A percentile compares a stretch with the other conserved stretches of the same genome.
Conservation (phyloP, 2,888 invertebrate genomes). For the Choreutis nemorana region DNA sequence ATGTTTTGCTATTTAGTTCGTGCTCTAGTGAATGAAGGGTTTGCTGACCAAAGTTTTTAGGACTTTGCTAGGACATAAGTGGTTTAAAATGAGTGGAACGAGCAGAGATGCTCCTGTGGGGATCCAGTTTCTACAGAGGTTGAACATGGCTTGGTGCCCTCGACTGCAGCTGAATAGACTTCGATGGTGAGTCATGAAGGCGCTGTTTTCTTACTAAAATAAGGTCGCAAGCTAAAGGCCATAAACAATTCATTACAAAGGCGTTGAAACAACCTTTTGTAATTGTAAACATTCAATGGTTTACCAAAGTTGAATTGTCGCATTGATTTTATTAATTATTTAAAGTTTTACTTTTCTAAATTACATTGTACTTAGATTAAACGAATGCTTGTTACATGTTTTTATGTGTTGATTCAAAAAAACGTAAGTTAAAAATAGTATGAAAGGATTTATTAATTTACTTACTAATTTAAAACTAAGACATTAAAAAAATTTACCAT, state of each 20-base stretch:
- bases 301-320: background rate
- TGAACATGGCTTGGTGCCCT: conserved; percentile 64
- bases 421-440: too few species aligned
- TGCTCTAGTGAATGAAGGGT: conserved; percentile 23
- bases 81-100: conserved; percentile 61
- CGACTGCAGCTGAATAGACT: conserved; percentile 70
- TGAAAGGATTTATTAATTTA: too few species aligned
- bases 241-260: too few species aligned
- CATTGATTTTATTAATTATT: background rate
- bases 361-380: too few species aligned
- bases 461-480: too few species aligned
- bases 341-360: too few species aligned
- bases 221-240: too few species aligned
- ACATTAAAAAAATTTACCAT: too few species aligned
- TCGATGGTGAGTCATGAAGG: conserved; percentile 65
- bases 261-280: too few species aligned
- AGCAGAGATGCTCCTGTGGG: conserved; percentile 71
- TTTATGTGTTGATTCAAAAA: too few species aligned
- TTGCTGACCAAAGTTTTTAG: conserved; percentile 14
- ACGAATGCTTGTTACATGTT: too few species aligned
- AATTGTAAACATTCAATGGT: too few species aligned
- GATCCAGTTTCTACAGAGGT: conserved; percentile 63
- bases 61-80: conserved; percentile 21
- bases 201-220: conserved; percentile 7
- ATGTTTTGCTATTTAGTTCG: conserved; percentile 13